A percentile compares a stretch with the other conserved stretches of the same genome.
Conservation (phyloP, 2,797 vertebrate genomes). For the Chaunax sp. region DNA sequence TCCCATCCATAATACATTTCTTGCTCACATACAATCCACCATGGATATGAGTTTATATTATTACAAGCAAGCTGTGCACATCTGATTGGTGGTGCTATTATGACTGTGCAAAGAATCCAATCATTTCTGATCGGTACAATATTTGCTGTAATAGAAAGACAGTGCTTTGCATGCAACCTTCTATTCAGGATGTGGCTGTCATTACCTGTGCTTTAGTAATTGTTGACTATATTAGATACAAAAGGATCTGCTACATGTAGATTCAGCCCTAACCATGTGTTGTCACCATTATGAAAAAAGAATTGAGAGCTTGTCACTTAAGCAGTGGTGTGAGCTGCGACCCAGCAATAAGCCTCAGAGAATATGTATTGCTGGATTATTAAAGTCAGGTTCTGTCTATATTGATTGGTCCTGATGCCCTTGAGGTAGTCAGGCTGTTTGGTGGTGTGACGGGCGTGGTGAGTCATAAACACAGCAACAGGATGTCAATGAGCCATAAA, state of each 20-base stretch:
- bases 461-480: constrained; percentile 78
- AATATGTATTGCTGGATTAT: constrained; percentile 70
- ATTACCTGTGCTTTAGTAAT: constrained; percentile 17
- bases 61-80: constrained; percentile 41
- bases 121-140: constrained; percentile 35
- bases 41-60: constrained; percentile 48
- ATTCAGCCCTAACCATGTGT: constrained; percentile 18
- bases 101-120: constrained; percentile 47
- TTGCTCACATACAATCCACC: constrained; percentile 43
- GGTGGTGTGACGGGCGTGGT: constrained; percentile 73
- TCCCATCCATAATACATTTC: constrained; percentile 33
- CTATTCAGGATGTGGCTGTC: constrained; percentile 5
- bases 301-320: constrained; percentile 43
- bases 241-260: constrained; percentile 18
- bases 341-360: constrained; percentile 46
- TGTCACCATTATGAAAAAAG: constrained; percentile 51
- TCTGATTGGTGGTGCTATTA: constrained; percentile 38
- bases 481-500: constrained; percentile 82
- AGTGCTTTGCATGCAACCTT: constrained; percentile 22
- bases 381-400: constrained; percentile 67
- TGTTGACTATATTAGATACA: constrained; percentile 7
- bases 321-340: constrained; percentile 37
- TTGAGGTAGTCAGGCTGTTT: constrained; percentile 74
- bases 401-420: constrained; percentile 78
- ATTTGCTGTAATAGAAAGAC: constrained; percentile 34